phyloP scores from a whole-genome alignment of 2,797 vertebrate species.

The Otolemur crassicaudatus region DNA sequence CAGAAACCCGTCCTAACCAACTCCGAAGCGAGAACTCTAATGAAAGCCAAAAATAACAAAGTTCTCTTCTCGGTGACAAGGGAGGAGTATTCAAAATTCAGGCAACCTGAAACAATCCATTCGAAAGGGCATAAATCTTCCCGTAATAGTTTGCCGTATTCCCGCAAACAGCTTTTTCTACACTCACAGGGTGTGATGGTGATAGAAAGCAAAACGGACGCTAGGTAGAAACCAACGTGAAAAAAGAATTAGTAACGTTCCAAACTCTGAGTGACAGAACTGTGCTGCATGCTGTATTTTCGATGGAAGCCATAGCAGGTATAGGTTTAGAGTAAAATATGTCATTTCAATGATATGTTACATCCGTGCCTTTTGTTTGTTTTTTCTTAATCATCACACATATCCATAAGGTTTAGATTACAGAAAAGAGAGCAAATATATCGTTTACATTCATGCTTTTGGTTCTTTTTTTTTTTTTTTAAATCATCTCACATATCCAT shows the following conservation, averaged over 20 bases:
- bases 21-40: constrained; percentile 67
- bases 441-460: background rate
- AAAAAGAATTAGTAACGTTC: rapidly evolving
- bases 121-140: constrained; percentile 19
- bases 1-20: constrained; percentile 52
- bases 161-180: constrained; percentile 27
- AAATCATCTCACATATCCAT: background rate
- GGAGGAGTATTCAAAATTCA: constrained; percentile 64
- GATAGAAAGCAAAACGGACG: background rate
- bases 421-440: too few relatives aligned
- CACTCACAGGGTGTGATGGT: background rate
- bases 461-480: background rate
- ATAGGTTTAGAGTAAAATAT: background rate
- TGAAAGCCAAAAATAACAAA: constrained; percentile 62
- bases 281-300: background rate
- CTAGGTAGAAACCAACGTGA: constrained; percentile 41
- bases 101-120: constrained; percentile 66
- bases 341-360: background rate
- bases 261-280: background rate
- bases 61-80: constrained; percentile 30
- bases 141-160: constrained; percentile 24
- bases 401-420: background rate
- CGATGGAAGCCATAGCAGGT: background rate
- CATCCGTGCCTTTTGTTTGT: background rate
- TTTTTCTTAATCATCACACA: background rate